phyloP scores from a whole-genome alignment of 2,797 vertebrate genomes.

The Coregonus ussuriensis region DNA sequence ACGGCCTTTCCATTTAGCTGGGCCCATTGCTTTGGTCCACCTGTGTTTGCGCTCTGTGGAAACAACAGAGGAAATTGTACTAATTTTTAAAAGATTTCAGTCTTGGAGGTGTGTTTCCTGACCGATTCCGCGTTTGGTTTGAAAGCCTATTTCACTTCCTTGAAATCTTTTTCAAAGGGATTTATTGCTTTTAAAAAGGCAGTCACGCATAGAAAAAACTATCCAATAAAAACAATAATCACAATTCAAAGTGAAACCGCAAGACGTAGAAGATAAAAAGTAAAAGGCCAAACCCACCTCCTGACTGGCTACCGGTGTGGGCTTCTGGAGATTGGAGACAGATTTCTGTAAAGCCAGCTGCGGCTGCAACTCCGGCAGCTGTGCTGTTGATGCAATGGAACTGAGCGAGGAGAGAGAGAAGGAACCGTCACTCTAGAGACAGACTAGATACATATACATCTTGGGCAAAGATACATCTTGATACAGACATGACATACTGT shows the following conservation, averaged over 20 bases:
- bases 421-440: not conserved
- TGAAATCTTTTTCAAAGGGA: no score
- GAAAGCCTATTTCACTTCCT: no score
- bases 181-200: no score
- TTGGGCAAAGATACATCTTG: not conserved
- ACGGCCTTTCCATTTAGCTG: constrained; percentile 99
- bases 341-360: constrained; percentile 99
- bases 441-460: not conserved
- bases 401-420: constrained; percentile 61
- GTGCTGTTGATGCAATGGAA: constrained; percentile 94
- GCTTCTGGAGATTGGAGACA: constrained; percentile 99
- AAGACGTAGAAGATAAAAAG: not conserved
- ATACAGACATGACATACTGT: not conserved
- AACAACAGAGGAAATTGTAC: constrained; percentile 2
- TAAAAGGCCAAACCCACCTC: constrained; percentile 78
- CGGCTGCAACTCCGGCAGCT: constrained; percentile 97
- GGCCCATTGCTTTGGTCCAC: constrained; percentile 99
- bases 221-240: not conserved
- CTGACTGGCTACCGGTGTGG: constrained; percentile 87
- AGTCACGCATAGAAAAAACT: no score
- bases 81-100: constrained; percentile 6
- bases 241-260: not conserved
- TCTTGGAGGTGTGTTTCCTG: no score
- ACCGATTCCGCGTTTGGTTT: no score
- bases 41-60: constrained; percentile 92